Conservation (phyloP, 2,888 invertebrate genomes). For the Synergus gifuensis region DNA sequence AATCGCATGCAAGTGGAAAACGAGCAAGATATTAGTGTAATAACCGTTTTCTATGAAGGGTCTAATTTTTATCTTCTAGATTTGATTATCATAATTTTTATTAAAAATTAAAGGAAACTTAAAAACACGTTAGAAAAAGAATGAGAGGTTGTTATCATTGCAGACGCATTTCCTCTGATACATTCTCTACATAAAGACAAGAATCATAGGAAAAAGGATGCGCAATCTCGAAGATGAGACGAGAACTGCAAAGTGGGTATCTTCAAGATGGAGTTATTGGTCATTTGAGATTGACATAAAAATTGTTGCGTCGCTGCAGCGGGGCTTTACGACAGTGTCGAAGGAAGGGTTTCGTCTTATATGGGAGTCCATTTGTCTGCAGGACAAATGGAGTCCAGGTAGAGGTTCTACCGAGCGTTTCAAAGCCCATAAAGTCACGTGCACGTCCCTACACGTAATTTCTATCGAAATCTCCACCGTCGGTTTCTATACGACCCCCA, state of each 20-base stretch:
- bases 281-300: slow-evolving; percentile 31
- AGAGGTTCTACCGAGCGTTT: slow-evolving; percentile 7
- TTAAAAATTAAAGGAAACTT: no score
- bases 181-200: background rate
- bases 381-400: slow-evolving; percentile 8
- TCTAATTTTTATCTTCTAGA: background rate
- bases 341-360: slow-evolving; percentile 2
- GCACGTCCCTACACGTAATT: background rate
- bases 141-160: background rate
- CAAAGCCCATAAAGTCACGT: slow-evolving; percentile 24
- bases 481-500: background rate
- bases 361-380: slow-evolving; percentile 43
- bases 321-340: slow-evolving; percentile 42
- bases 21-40: background rate
- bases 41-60: background rate
- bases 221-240: background rate
- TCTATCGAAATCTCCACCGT: slow-evolving; percentile 2
- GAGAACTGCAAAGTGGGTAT: background rate
- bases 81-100: background rate
- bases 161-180: background rate
- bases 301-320: slow-evolving; percentile 42
- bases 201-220: background rate
- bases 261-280: background rate
- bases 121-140: background rate
- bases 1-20: background rate